A percentile compares a stretch with the other conserved stretches of the same genome.
Evolutionary conservation across 2,888 invertebrate species (phyloP).

Genomic region (Clusia tigrina): DNA sequence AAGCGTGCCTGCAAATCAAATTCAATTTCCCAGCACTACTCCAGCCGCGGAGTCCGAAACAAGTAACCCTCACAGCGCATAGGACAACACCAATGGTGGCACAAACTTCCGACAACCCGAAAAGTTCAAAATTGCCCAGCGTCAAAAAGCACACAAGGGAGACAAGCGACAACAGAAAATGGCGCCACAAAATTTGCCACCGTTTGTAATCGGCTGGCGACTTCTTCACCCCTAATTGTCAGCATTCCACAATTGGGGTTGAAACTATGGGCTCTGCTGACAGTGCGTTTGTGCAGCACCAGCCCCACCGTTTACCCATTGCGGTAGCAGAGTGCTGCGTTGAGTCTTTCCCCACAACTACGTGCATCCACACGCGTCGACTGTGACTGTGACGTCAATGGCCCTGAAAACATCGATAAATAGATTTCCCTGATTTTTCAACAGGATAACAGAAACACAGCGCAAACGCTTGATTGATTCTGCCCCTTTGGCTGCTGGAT

Average conservation of each 20-base stretch:
- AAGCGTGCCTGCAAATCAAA: background rate
- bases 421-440: conserved; percentile 63
- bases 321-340: no score
- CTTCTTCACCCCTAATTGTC: conserved; percentile 29
- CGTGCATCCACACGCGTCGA: background rate
- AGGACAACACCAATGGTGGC: background rate
- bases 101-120: background rate
- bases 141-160: background rate
- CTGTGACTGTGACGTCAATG: conserved; percentile 27
- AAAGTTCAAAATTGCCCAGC: conserved; percentile 9
- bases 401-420: conserved; percentile 59
- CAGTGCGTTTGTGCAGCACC: background rate
- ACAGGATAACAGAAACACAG: conserved; percentile 55
- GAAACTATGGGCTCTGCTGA: conserved; percentile 8
- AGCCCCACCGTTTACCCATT: no score
- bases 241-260: conserved; percentile 29
- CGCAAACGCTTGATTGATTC: conserved; percentile 35
- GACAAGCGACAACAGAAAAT: background rate
- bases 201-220: conserved; percentile 6
- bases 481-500: background rate
- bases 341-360: background rate
- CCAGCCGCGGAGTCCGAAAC: background rate
- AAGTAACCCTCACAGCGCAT: background rate
- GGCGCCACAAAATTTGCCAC: background rate
- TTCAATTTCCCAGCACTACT: background rate